Base-by-base conservation (phyloP, 2,888 invertebrate genomes). In the Melanotus villosus region DNA sequence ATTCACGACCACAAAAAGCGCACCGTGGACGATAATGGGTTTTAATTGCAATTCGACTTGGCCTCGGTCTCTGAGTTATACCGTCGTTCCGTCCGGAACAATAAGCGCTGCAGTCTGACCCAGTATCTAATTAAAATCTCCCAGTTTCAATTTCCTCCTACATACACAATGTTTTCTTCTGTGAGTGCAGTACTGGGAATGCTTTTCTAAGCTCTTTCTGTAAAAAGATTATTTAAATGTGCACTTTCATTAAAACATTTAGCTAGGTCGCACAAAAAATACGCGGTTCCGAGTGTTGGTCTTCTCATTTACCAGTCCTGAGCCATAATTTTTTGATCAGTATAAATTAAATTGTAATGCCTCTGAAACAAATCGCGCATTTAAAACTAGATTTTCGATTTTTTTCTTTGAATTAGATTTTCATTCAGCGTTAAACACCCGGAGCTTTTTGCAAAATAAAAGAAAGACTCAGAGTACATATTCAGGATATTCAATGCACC, bases 71-170 rank as follows among this genome's bases (percentile, higher is more conserved):
- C 30, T 75, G 76, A 78, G 70, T 75, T 76, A 77, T 72, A 71
- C 73, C 72, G 63, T 75, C 73, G 76, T 75, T 77, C 75, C 73
- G 66, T 72, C 68, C 56, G 45, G 60, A 66, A 71, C 73, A 72
- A 76, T 75, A 78, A 76, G 75, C 75, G 75, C 69, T 74, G 71
- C 74, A 65, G 65, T 71, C 69, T 70, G 65, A 67, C 68, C 68
- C 69, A 70, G 72, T 76, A 79, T 79, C 78, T 79, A 79, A 79
- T 79, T 79, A 78, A 79, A 79, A 78, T 79, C 77, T 77, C 74
- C 73, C 77, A 74, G 78, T 78, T 79, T 79, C 78, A 78, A 79
- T 79, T 79, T 79, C 78, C 77, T 75, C 74, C 26, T 16, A 50
- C 26, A 52, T 18, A 18, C 26, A 26, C 47, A 12, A n/a, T 47